Evolutionary conservation across 2,888 invertebrate genomes (phyloP), one percentile per base, ranked within the genome.

Genomic region (Notocelia uddmanniana): DNA sequence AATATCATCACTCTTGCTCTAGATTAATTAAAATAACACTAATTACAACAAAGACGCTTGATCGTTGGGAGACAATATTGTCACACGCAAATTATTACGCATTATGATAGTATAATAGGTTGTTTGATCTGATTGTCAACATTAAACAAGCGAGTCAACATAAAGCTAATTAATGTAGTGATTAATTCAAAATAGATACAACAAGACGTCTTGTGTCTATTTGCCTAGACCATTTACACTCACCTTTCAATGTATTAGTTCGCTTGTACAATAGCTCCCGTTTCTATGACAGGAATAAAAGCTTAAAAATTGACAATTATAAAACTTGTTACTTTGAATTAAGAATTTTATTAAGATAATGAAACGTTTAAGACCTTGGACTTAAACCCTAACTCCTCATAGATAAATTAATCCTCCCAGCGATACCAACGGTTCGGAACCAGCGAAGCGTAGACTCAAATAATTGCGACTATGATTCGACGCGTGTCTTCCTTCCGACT

Each of bases 91-190:
- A 78, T 82, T 83, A 83, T 84, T 85, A 85, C 83, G 84, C 83
- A 82, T 83, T 85, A 84, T 87, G 58, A 88, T 86, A 82, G 79
- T 80, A 80, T 86, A 87, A 85, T 83, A 85, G 85, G 79, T 83
- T 89, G 85, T 91, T 89, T 89, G 85, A 88, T 87, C 89, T 84
- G 87, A 89, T 89, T 89, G 89, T 87, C 88, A 85, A 86, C 85
- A 87, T 82, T 87, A 90, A 91, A 89, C 88, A 90, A 80, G 77
- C 83, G 82, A 84, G 89, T 89, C 89, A 92, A 92, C 86, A 92
- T 80, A 76, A 81, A 81, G 87, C 89, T 92, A 92, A 93, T 93
- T 92, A 92, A 91, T 89, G 85, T 86, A 83, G 89, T 90, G 87
- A 89, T 90, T 88, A 87, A 89, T 89, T 87, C 83, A 87, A 89